Evolutionary conservation across 1,140 invertebrate species (phyloP).

Genomic region (Drosophila takahashii): DNA sequence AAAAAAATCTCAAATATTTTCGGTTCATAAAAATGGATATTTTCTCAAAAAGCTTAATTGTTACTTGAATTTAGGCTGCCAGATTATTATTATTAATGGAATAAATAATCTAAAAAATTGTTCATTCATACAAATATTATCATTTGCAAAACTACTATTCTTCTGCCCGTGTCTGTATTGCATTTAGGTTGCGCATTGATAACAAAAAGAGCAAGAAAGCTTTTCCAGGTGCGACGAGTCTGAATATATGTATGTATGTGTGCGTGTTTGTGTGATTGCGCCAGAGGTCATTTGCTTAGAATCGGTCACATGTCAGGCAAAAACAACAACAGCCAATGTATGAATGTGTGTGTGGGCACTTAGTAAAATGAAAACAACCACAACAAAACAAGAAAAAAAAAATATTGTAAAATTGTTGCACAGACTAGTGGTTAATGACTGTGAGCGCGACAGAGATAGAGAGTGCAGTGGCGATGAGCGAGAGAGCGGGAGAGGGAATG

Average conservation of each 20-base stretch:
- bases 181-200: conserved; percentile 36
- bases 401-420: conserved; percentile 34
- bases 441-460: neutral
- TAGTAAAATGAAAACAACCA: conserved; percentile 7
- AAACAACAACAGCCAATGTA: neutral
- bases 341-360: neutral
- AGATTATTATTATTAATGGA: too few species aligned
- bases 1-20: neutral
- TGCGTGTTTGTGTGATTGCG: conserved; percentile 11
- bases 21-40: too few species aligned
- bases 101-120: neutral
- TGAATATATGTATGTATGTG: neutral
- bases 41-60: too few species aligned
- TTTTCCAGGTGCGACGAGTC: conserved; percentile 4
- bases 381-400: conserved; percentile 2
- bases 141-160: neutral
- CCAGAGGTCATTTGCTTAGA: conserved; percentile 43
- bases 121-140: neutral
- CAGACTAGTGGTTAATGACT: conserved; percentile 20
- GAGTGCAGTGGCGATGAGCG: neutral
- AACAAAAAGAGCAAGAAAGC: conserved; percentile 13
- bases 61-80: too few species aligned
- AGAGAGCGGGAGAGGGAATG: conserved; percentile 3
- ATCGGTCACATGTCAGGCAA: conserved; percentile 39
- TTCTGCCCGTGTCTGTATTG: neutral